Evolutionary conservation across 1,140 invertebrate genomes (phyloP).

Genomic region (Homarus americanus): DNA sequence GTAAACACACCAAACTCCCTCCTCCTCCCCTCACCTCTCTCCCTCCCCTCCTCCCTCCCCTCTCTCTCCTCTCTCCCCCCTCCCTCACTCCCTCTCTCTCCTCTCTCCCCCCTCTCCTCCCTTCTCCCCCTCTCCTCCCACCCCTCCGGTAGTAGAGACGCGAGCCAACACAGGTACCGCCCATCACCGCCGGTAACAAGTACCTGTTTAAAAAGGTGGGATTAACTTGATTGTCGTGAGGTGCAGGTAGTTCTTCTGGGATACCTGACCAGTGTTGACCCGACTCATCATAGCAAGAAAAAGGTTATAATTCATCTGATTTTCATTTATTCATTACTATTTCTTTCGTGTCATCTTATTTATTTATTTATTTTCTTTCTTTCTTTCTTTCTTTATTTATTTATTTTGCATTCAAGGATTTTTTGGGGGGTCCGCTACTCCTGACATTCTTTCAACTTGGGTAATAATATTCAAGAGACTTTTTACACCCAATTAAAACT

Average conservation of each 20-base stretch:
- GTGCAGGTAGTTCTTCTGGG: not conserved
- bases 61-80: not conserved
- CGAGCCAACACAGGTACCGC: not conserved
- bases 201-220: slow-evolving; percentile 8
- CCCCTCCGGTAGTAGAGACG: not conserved
- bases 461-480: too few relatives aligned
- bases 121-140: not conserved
- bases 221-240: slow-evolving; percentile 28
- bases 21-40: not conserved
- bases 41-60: not conserved
- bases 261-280: too few relatives aligned
- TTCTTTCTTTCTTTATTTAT: too few relatives aligned
- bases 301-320: too few relatives aligned
- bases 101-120: not conserved
- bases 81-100: not conserved
- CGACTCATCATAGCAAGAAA: too few relatives aligned
- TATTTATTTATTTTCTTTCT: too few relatives aligned
- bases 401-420: too few relatives aligned
- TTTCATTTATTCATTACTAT: too few relatives aligned
- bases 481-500: too few relatives aligned
- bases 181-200: not conserved
- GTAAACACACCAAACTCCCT: not conserved
- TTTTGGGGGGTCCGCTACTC: too few relatives aligned
- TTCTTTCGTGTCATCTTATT: too few relatives aligned
- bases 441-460: too few relatives aligned